Evolutionary conservation across 2,888 invertebrate species (phyloP).

Genomic region (Sarcophaga subvicina): DNA sequence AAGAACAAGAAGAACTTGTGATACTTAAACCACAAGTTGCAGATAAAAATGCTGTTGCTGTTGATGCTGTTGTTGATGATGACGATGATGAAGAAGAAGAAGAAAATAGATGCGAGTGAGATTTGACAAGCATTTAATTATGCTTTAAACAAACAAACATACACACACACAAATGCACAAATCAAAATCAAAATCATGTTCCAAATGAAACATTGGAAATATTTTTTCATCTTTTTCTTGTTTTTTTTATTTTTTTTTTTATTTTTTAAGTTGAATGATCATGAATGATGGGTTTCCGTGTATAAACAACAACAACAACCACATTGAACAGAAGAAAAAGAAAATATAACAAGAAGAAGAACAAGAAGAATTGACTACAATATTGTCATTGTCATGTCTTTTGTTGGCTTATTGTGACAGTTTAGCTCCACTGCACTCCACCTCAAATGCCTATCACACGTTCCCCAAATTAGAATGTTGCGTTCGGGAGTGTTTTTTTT

Average conservation of each 20-base stretch:
- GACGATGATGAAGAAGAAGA: slow-evolving; percentile 18
- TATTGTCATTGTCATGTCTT: slow-evolving; percentile 57
- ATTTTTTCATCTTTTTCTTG: not conserved
- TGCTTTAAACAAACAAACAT: slow-evolving; percentile 53
- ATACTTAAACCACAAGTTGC: not conserved
- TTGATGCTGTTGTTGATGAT: not conserved
- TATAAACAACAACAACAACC: slow-evolving; percentile 38
- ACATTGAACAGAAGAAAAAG: not conserved
- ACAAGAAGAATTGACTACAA: not conserved
- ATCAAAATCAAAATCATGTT: slow-evolving; percentile 2
- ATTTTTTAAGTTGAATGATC: slow-evolving; percentile 53
- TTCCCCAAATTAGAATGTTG: slow-evolving; percentile 16
- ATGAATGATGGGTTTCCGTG: slow-evolving; percentile 66
- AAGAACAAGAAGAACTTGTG: slow-evolving; percentile 28
- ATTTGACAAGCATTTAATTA: slow-evolving; percentile 74
- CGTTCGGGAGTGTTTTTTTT: not conserved
- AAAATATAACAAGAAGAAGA: not conserved
- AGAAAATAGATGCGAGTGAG: slow-evolving; percentile 71
- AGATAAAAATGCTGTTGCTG: not conserved
- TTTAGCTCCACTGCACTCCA: slow-evolving; percentile 30
- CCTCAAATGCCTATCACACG: not conserved
- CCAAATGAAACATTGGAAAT: slow-evolving; percentile 30
- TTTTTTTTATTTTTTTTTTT: no score
- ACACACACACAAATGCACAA: slow-evolving; percentile 21
- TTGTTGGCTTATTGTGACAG: slow-evolving; percentile 57